Evolutionary conservation across 2,797 vertebrate genomes (phyloP), one percentile per base, ranked within the genome.

Genomic region (Hemibagrus guttatus): DNA sequence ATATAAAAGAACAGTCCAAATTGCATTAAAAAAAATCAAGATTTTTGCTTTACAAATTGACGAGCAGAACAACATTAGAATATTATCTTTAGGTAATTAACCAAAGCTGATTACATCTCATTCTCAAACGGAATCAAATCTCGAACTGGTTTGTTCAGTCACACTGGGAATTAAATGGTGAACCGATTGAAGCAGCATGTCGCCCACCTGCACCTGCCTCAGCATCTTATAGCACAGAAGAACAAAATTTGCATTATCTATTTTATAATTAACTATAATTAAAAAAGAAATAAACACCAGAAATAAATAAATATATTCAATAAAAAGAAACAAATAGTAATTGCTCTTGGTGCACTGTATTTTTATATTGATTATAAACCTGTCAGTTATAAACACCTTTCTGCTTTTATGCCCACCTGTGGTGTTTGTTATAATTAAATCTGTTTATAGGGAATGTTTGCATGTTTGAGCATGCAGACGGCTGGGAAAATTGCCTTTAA

Each of bases 41-140:
- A 79, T 80, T 46, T 82, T 82, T 75, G 39, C 59, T 58, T 68
- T 31, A 63, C 46, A 69, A 83, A 58, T 61, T 79, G 71, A 61
- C 52, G 21, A 35, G 71, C 58, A 64, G 75, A 81, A 59, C 39
- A 75, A 12, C 42, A 72, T 86, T 81, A 66, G 42, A 59, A 63
- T 39, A 46, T 42, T 72, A 31, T 35, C 28, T 19, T 86, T 86
- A 49, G 81, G 39, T 56, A n/a, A 84, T 64, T 35, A 84, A 81
- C 69, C 42, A 84, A 85, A 84, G 19, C 52, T 63, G 54, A 56
- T 75, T 72, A 26, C 26, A 11, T 63, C 56, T 23, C 9, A 35
- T 28, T 54, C 46, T 28, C 39, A 56, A 56, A 54, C 74, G 21
- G 23, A 79, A 39, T 42, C 68, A 3, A 17, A 71, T 71, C 42